phyloP scores from a whole-genome alignment of 2,113 vertebrate genomes.

The Zapus hudsonius region DNA sequence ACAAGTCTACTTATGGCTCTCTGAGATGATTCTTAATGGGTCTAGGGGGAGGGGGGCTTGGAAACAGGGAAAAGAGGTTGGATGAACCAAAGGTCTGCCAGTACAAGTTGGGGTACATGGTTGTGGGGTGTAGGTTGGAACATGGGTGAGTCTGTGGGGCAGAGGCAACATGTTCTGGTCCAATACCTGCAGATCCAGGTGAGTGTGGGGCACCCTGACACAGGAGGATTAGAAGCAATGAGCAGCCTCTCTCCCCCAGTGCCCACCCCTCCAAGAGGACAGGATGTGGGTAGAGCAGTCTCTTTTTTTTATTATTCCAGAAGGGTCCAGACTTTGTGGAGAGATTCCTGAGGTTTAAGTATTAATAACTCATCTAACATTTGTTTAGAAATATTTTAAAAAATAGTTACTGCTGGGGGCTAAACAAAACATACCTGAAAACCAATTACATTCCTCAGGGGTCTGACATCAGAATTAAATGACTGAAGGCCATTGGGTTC shows the following conservation, averaged over 20 bases:
- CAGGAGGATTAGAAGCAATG: no score
- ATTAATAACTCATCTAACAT: neutral
- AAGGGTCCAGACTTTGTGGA: neutral
- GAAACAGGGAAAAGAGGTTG: neutral
- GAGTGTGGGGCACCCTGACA: no score
- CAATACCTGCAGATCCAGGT: neutral
- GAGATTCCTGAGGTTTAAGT: neutral
- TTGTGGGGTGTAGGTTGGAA: neutral
- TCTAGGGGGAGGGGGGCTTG: neutral
- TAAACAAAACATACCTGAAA: neutral
- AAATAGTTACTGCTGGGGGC: neutral
- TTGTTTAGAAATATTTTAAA: neutral
- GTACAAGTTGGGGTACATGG: neutral
- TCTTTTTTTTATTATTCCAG: no score
- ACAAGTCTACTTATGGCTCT: neutral
- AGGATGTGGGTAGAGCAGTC: no score
- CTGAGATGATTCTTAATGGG: neutral
- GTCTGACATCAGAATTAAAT: neutral
- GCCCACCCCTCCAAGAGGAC: neutral
- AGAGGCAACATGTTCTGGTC: neutral
- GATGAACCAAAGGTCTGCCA: neutral
- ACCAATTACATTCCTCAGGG: no score
- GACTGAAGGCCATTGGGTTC: neutral
- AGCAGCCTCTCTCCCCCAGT: neutral
- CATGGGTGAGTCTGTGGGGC: neutral